These are phyloP conservation scores for Coranthus polyacanthus DNA, from an alignment of 2,797 vertebrate species.

Conservation along the genomic window DNA sequence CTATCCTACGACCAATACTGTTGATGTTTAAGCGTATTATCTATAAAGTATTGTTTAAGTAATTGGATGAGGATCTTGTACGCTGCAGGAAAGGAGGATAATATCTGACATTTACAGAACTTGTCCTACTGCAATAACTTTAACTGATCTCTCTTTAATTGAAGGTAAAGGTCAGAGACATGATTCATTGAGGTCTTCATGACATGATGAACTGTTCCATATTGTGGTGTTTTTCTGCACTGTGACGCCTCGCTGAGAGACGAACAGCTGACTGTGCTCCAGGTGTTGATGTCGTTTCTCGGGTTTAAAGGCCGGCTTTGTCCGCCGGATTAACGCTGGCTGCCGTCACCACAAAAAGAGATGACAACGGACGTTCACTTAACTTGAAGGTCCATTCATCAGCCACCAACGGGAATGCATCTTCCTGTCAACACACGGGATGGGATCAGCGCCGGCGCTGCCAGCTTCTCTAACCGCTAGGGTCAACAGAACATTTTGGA, in stretches of 20 bases:
- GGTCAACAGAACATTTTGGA: constrained; percentile 17
- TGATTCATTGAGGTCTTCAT: neutral
- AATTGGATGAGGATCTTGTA: no score
- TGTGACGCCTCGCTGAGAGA: constrained; percentile 8
- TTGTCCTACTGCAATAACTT: constrained; percentile 21
- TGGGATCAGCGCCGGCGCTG: constrained; percentile 14
- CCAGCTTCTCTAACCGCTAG: neutral
- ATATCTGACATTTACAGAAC: constrained; percentile 33
- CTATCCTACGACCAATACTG: neutral
- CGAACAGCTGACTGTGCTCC: constrained; percentile 33
- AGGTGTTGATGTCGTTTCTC: constrained; percentile 28
- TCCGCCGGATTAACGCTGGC: constrained; percentile 12
- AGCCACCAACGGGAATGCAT: constrained; percentile 43
- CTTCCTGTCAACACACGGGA: constrained; percentile 26
- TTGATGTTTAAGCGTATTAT: constrained; percentile 7
- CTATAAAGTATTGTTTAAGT: neutral
- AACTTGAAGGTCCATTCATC: constrained; percentile 31
- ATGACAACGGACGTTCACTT: constrained; percentile 34
- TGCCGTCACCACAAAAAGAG: constrained; percentile 28
- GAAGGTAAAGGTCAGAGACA: constrained; percentile 36
- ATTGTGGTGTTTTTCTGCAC: no score
- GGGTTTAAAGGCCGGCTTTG: constrained; percentile 20
- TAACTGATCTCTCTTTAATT: no score
- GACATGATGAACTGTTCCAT: constrained; percentile 3
- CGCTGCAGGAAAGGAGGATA: no score